A percentile compares a stretch with the other conserved stretches of the same genome.
Evolutionary conservation across 2,888 invertebrate genomes (phyloP).

Genomic region (Andrena haemorrhoa): DNA sequence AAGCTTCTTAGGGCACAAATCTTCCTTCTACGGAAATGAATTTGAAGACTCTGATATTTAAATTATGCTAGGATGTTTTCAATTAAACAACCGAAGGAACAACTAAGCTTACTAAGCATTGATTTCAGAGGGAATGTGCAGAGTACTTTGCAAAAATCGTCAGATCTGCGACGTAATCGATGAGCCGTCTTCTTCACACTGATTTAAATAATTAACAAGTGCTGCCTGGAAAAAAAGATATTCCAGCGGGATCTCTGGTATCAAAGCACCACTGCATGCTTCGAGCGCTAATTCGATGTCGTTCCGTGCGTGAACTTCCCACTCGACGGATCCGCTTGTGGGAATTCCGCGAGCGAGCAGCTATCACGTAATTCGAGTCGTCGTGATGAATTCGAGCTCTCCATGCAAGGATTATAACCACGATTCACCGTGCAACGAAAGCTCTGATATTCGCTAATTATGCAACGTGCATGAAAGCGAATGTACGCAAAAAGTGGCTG

Average conservation of each 20-base stretch:
- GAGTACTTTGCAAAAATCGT: too few species aligned
- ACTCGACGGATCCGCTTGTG: conserved; percentile 1
- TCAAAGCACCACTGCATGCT: not conserved
- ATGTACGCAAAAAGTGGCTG: not conserved
- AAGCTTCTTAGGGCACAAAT: too few species aligned
- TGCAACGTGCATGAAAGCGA: too few species aligned
- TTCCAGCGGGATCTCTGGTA: not conserved
- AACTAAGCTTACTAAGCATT: too few species aligned
- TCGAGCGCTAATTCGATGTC: not conserved
- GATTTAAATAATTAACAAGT: too few species aligned
- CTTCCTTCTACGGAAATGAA: too few species aligned
- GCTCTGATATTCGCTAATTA: conserved; percentile 39
- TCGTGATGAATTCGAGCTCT: conserved; percentile 3
- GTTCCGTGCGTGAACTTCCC: not conserved
- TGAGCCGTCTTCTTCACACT: too few species aligned
- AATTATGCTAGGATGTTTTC: too few species aligned
- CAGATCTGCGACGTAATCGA: too few species aligned
- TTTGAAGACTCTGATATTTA: too few species aligned
- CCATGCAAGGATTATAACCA: conserved; percentile 3
- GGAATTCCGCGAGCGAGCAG: not conserved
- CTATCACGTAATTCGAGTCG: not conserved
- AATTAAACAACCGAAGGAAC: too few species aligned
- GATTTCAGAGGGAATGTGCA: too few species aligned
- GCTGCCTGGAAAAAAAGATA: not conserved
- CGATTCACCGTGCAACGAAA: conserved; percentile 1